Evolutionary conservation across 1,140 invertebrate species (phyloP).

Genomic region (Meloidogyne hapla): DNA sequence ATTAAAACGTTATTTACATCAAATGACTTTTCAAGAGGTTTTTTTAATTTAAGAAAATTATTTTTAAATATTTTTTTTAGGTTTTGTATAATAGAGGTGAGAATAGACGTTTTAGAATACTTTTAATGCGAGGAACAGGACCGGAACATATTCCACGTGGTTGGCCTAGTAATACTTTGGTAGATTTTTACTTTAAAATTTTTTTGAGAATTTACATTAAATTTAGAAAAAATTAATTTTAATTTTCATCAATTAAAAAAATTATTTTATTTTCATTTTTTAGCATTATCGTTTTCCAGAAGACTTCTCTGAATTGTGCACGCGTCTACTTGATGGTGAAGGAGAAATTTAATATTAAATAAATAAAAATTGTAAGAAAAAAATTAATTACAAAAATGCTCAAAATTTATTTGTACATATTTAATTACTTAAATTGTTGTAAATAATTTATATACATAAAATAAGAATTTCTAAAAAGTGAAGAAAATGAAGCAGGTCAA

Average conservation of each 20-base stretch:
- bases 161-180: slow-evolving; percentile 27
- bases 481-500: neutral
- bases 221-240: too few relatives aligned
- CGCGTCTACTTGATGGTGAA: neutral
- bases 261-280: neutral
- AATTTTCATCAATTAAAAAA: too few relatives aligned
- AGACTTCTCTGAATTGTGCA: slow-evolving; percentile 17
- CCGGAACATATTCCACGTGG: slow-evolving; percentile 19
- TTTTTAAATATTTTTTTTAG: neutral
- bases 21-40: slow-evolving; percentile 29
- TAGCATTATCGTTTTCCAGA: slow-evolving; percentile 25
- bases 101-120: slow-evolving; percentile 16
- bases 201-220: too few relatives aligned
- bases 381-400: neutral
- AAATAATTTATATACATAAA: neutral
- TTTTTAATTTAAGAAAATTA: neutral
- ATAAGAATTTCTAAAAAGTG: neutral
- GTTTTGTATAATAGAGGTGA: slow-evolving; percentile 14
- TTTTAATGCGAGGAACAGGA: slow-evolving; percentile 11
- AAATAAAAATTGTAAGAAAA: too few relatives aligned
- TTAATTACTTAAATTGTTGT: too few relatives aligned
- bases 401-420: neutral
- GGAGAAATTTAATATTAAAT: neutral
- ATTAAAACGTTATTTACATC: slow-evolving; percentile 30
- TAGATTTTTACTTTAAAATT: neutral